Conservation (phyloP, 2,113 vertebrate genomes). For the Plecturocebus donacophilus region DNA sequence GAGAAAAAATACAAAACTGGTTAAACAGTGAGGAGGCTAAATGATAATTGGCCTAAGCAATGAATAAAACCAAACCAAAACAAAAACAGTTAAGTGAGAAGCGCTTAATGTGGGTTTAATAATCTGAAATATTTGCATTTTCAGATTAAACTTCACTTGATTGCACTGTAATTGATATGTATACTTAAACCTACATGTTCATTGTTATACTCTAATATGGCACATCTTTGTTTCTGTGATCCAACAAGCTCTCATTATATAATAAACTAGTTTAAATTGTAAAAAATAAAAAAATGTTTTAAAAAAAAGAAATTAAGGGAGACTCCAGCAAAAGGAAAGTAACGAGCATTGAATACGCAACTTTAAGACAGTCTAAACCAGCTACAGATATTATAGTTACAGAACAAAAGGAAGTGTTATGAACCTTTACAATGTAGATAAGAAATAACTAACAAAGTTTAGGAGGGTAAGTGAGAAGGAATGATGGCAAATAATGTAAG, state of each 20-base stretch:
- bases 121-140: slow-evolving; percentile 91
- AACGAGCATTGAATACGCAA: background rate
- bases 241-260: slow-evolving; percentile 92
- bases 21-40: background rate
- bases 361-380: background rate
- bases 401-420: background rate
- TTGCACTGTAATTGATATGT: slow-evolving; percentile 87
- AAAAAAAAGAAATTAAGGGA: background rate
- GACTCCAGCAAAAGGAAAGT: background rate
- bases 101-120: slow-evolving; percentile 86
- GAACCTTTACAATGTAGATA: background rate
- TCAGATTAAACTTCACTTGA: slow-evolving; percentile 87
- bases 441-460: background rate
- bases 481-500: background rate
- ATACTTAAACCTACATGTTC: slow-evolving; percentile 87
- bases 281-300: background rate
- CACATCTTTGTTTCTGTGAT: slow-evolving; percentile 90
- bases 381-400: background rate
- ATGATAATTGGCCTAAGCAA: background rate
- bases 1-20: background rate
- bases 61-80: background rate
- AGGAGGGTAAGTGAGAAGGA: background rate
- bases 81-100: background rate
- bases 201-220: slow-evolving; percentile 88
- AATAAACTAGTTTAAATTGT: slow-evolving; percentile 90